Percentiles rank a stretch among this genome's conserved stretches.
phyloP scores from a whole-genome alignment of 2,888 invertebrate genomes.

The Lasius fuliginosus region DNA sequence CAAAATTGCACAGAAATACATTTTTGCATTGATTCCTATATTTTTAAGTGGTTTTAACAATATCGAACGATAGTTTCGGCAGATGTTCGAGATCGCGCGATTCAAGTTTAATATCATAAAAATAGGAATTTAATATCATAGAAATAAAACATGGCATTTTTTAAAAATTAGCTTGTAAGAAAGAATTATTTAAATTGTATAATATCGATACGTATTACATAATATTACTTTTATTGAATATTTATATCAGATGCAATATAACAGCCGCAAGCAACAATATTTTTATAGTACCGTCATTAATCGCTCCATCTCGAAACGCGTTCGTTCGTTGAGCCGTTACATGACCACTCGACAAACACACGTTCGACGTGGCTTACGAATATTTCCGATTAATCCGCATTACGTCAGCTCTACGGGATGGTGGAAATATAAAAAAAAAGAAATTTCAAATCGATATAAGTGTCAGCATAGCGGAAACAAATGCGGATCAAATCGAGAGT shows the following conservation, averaged over 20 bases:
- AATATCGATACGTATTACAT: neutral
- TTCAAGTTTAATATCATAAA: neutral
- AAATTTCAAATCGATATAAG: constrained; percentile 37
- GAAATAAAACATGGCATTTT: neutral
- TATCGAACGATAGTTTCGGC: neutral
- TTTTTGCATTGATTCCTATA: neutral
- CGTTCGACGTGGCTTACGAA: constrained; percentile 23
- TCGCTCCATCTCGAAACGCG: constrained; percentile 1
- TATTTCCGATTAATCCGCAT: constrained; percentile 47
- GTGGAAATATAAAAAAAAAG: constrained; percentile 20
- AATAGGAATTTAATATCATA: neutral
- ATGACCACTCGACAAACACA: constrained; percentile 30
- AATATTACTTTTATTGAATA: neutral
- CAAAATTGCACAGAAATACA: neutral
- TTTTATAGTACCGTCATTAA: constrained; percentile 28
- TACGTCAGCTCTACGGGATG: constrained; percentile 42
- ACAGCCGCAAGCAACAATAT: constrained; percentile 21
- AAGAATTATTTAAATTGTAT: neutral
- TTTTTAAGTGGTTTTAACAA: constrained; percentile 7
- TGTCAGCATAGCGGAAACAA: constrained; percentile 30
- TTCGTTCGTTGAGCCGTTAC: constrained; percentile 20
- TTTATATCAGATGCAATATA: constrained; percentile 10
- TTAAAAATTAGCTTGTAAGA: neutral
- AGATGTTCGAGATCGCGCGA: neutral
- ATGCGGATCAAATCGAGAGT: constrained; percentile 23